A percentile compares a stretch with the other conserved stretches of the same genome.
Conservation (phyloP, 2,113 vertebrate species). For the Dendropsophus ebraccatus region DNA sequence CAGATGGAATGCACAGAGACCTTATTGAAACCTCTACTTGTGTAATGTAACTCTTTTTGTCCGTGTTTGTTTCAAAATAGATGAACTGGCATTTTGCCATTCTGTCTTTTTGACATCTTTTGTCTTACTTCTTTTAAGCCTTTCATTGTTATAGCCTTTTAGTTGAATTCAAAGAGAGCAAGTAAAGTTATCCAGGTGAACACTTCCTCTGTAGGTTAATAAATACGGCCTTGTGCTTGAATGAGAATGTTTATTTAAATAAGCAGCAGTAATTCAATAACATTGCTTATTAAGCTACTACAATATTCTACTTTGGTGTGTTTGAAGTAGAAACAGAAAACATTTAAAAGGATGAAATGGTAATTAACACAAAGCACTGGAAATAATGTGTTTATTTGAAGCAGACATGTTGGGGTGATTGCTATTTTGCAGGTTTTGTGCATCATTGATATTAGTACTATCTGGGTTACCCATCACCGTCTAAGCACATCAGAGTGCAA, state of each 20-base stretch:
- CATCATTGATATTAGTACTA: too few relatives aligned
- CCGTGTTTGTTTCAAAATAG: conserved; percentile 29
- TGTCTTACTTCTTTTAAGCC: conserved; percentile 31
- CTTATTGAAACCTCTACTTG: conserved; percentile 13
- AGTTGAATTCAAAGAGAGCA: conserved; percentile 27
- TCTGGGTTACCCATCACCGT: too few relatives aligned
- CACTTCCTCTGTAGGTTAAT: conserved; percentile 28
- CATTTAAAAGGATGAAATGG: background rate
- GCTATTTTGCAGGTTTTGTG: too few relatives aligned
- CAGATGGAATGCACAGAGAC: conserved; percentile 43
- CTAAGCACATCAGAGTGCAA: too few relatives aligned
- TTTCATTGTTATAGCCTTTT: conserved; percentile 27
- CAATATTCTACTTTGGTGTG: background rate
- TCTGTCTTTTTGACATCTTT: conserved; percentile 26
- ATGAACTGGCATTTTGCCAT: conserved; percentile 40
- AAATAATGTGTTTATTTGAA: background rate
- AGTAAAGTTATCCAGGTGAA: conserved; percentile 38
- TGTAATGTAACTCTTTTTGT: conserved; percentile 45
- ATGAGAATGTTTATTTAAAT: conserved; percentile 31
- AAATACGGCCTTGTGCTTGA: background rate
- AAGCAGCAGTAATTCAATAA: background rate
- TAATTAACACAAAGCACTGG: background rate
- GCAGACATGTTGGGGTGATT: background rate
- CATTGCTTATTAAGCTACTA: background rate
- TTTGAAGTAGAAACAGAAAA: background rate